These are phyloP conservation scores for Dysdera silvatica DNA, from an alignment of 1,140 invertebrate species.

Conservation along the genomic window DNA sequence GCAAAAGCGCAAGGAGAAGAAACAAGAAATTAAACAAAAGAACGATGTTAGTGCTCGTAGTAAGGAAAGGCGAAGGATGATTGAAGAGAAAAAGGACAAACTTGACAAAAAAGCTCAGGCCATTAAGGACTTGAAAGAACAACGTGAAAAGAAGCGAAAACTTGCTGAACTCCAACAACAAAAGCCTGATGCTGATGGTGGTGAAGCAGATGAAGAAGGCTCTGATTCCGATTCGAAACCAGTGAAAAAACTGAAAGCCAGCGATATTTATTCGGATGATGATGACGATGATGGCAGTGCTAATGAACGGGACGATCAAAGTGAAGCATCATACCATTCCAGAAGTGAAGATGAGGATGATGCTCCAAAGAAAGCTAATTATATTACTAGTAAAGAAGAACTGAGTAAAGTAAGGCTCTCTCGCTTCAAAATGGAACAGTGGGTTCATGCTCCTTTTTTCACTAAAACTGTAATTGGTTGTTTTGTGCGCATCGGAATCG, in stretches of 20 bases:
- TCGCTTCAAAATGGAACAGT: slow-evolving; percentile 83
- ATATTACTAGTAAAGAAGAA: slow-evolving; percentile 67
- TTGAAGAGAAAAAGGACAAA: slow-evolving; percentile 71
- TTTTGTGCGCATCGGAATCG: slow-evolving; percentile 94
- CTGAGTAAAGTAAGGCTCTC: slow-evolving; percentile 80
- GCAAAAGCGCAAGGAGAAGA: slow-evolving; percentile 51
- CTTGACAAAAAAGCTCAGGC: slow-evolving; percentile 83
- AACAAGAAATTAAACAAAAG: slow-evolving; percentile 38
- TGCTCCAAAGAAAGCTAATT: slow-evolving; percentile 36
- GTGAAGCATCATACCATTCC: slow-evolving; percentile 31
- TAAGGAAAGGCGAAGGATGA: slow-evolving; percentile 84
- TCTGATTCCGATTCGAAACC: slow-evolving; percentile 45
- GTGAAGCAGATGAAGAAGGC: slow-evolving; percentile 52
- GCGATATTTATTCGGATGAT: slow-evolving; percentile 89
- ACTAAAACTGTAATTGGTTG: slow-evolving; percentile 78
- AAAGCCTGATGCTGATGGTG: slow-evolving; percentile 44
- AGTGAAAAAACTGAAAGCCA: slow-evolving; percentile 70
- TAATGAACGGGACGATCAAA: slow-evolving; percentile 33
- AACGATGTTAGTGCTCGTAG: slow-evolving; percentile 62
- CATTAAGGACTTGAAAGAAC: slow-evolving; percentile 80
- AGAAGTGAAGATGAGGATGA: slow-evolving; percentile 33
- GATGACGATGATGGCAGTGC: slow-evolving; percentile 52
- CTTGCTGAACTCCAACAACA: slow-evolving; percentile 42
- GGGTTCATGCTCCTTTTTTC: slow-evolving; percentile 95
- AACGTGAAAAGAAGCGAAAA: slow-evolving; percentile 67